Evolutionary conservation across 2,888 invertebrate species (phyloP).

Genomic region (Microctonus brassicae): DNA sequence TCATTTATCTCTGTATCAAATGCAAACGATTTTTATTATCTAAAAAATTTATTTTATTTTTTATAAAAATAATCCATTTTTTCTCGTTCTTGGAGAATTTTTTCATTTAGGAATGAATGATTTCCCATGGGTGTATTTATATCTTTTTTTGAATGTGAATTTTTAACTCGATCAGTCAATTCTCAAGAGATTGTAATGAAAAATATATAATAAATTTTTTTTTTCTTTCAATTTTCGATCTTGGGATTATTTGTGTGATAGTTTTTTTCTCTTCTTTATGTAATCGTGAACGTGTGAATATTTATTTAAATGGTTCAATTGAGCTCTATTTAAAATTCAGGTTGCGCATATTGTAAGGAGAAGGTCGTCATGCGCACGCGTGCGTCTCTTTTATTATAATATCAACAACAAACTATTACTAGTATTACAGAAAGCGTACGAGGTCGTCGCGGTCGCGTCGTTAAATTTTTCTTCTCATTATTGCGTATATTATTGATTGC

Average conservation of each 20-base stretch:
- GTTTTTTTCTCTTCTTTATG: slow-evolving; percentile 15
- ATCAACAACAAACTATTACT: background rate
- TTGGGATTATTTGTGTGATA: too few species aligned
- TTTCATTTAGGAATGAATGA: background rate
- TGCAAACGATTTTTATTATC: too few species aligned
- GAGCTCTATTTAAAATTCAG: slow-evolving; percentile 37
- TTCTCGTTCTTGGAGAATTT: background rate
- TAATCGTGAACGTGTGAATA: background rate
- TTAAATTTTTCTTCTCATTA: too few species aligned
- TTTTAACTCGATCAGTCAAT: background rate
- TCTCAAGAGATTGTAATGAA: background rate
- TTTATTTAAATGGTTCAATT: slow-evolving; percentile 2
- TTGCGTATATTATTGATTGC: slow-evolving; percentile 34
- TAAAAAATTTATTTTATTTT: too few species aligned
- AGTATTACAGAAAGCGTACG: slow-evolving; percentile 18
- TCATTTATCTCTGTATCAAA: too few species aligned
- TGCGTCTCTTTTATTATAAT: background rate
- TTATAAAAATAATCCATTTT: too few species aligned
- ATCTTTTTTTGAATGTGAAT: background rate
- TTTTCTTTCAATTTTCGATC: too few species aligned
- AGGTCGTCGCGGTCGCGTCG: slow-evolving; percentile 12
- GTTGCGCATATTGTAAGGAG: slow-evolving; percentile 33
- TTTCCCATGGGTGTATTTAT: background rate
- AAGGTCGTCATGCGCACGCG: slow-evolving; percentile 28
- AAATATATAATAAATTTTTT: background rate